Evolutionary conservation across 2,797 vertebrate genomes (phyloP).

Genomic region (Sciaenops ocellatus): DNA sequence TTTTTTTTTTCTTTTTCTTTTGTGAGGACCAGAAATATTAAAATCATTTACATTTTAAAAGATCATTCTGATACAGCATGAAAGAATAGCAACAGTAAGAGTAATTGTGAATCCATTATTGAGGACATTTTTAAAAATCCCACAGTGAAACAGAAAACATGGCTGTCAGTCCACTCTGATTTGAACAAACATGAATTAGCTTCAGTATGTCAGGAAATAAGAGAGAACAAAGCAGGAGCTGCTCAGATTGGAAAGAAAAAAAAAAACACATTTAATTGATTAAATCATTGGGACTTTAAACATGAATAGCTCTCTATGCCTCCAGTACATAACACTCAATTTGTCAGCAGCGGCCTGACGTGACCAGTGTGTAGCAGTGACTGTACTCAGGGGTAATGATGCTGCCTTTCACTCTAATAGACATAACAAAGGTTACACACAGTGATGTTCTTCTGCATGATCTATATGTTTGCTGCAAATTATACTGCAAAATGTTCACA

Average conservation of each 20-base stretch:
- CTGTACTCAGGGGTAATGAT: slow-evolving; percentile 52
- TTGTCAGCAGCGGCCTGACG: slow-evolving; percentile 64
- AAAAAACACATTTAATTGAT: slow-evolving; percentile 57
- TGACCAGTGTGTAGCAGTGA: slow-evolving; percentile 39
- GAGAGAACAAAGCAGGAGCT: slow-evolving; percentile 23
- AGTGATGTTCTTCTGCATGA: slow-evolving; percentile 27
- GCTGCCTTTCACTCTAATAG: slow-evolving; percentile 51
- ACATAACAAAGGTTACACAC: slow-evolving; percentile 43
- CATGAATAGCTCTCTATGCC: slow-evolving; percentile 67
- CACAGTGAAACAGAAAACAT: slow-evolving; percentile 51
- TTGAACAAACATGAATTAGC: slow-evolving; percentile 49
- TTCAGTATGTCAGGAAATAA: slow-evolving; percentile 31
- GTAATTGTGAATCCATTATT: slow-evolving; percentile 66
- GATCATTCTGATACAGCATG: slow-evolving; percentile 30
- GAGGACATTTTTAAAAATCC: slow-evolving; percentile 23
- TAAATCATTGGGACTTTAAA: slow-evolving; percentile 64
- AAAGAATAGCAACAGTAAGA: slow-evolving; percentile 47
- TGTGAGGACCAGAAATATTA: slow-evolving; percentile 1
- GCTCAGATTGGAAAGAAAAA: slow-evolving; percentile 23
- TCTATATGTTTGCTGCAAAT: slow-evolving; percentile 42
- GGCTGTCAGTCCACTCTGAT: slow-evolving; percentile 47
- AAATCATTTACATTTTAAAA: slow-evolving; percentile 60
- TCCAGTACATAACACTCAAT: slow-evolving; percentile 61
- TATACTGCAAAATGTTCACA: slow-evolving; percentile 28
- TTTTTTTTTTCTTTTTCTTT: background rate